Base-by-base conservation (phyloP, 2,113 vertebrate genomes). In the Cyanoramphus novaezelandiae region DNA sequence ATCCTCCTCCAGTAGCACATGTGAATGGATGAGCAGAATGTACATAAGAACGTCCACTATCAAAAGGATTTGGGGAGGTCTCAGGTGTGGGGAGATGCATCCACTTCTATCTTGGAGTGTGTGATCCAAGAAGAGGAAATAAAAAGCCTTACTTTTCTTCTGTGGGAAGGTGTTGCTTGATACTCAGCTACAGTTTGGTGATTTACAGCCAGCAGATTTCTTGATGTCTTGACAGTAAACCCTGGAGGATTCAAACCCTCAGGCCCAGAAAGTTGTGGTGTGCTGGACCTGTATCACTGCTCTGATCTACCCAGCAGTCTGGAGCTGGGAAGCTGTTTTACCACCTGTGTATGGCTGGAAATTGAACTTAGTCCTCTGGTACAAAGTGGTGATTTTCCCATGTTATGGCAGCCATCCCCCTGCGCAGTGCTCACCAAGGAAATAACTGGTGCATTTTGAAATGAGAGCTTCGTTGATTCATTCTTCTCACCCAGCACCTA, bases 361-460 rank as follows among this genome's bases (percentile, higher is more conserved):
- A 43, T 35, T 86, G 67, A 75, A 43, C 46, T 57, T 70, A 33
- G 35, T 79, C 29, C 62, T 82, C 8, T 62, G 70, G 33, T 44
- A 28, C 55, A 31, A 77, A 11, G 20, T 1, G 2, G 31, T 47
- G 24, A 35, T 81, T 63, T 86, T 46, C 53, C 44, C 35, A 11
- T 0, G 0, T 0, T 25, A 46, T 1, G 2, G 27, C 41, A 86
- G 46, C 41, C 17, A 0, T 28, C 80, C 2, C 52, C 47, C 24
- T 81, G 59, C 41, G 52, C 24, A 6, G 1, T 50, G 59, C 23
- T 69, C 7, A 2, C 43, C 28, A 76, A 35, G 43, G 37, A 52
- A 75, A 43, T 44, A 77, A 47, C 53, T 90, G 53, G 41, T 24
- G 6, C 2, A 0, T 77, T 86, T 70, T 88, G 49, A 41, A 77